Conservation (phyloP, 2,113 vertebrate species). For the Vireo altiloquus region DNA sequence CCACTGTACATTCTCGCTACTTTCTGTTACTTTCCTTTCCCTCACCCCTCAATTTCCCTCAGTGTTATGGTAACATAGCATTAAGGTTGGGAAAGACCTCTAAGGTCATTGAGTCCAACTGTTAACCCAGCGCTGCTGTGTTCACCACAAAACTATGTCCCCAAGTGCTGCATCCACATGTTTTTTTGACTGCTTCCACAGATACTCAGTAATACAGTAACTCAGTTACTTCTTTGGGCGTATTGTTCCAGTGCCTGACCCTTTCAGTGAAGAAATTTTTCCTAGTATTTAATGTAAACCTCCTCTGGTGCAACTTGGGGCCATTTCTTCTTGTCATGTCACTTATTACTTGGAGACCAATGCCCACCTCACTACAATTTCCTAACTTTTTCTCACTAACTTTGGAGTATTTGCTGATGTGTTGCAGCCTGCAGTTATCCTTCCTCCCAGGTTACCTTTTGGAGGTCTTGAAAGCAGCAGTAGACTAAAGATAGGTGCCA, state of each 20-base stretch:
- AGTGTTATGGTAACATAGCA: background rate
- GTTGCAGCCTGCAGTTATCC: background rate
- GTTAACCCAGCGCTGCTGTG: background rate
- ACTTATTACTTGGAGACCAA: background rate
- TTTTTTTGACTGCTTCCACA: background rate
- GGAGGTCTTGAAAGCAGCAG: background rate
- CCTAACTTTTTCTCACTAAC: background rate
- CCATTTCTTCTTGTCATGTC: background rate
- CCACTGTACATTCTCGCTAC: background rate
- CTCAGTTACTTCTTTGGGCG: background rate
- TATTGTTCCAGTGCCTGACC: background rate
- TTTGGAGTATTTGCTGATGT: background rate
- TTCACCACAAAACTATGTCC: background rate
- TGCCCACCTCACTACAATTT: background rate
- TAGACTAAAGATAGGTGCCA: background rate
- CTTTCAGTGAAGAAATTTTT: background rate
- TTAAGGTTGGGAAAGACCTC: background rate
- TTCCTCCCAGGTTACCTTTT: background rate
- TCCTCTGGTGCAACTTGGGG: background rate
- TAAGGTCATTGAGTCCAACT: background rate
- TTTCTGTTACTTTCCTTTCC: background rate
- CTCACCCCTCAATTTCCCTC: background rate
- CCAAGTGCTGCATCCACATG: background rate
- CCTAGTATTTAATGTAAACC: background rate
- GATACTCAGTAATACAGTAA: too few species aligned